phyloP scores from a whole-genome alignment of 2,797 vertebrate species.

The Alca torda region DNA sequence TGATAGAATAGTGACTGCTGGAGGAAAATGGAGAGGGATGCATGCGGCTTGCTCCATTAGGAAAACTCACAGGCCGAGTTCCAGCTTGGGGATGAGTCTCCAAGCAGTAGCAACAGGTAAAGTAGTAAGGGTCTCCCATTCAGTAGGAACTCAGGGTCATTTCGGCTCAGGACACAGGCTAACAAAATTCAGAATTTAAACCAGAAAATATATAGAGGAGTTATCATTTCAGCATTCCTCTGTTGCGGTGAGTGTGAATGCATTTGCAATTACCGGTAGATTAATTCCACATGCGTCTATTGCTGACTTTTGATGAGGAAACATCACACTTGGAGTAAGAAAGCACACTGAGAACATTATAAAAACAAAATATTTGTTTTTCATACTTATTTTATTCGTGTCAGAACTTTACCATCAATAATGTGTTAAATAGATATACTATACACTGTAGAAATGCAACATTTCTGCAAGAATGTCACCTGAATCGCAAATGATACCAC shows the following conservation, averaged over 20 bases:
- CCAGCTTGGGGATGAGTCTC: neutral
- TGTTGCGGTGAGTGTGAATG: neutral
- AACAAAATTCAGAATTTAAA: neutral
- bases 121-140: neutral
- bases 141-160: neutral
- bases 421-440: neutral
- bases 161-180: neutral
- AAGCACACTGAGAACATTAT: neutral
- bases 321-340: neutral
- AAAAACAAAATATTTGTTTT: neutral
- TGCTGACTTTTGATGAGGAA: neutral
- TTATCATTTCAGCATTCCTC: neutral
- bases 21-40: neutral
- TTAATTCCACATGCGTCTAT: neutral
- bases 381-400: conserved; percentile 19
- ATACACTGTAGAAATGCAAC: neutral
- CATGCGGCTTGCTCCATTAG: neutral
- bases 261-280: neutral
- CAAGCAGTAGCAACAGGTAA: neutral
- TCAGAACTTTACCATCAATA: neutral
- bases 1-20: neutral
- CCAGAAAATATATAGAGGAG: neutral
- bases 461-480: neutral
- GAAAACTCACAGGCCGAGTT: neutral
- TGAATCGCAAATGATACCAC: conserved; percentile 3